Base-by-base conservation (phyloP, 2,888 invertebrate genomes). In the Habrosyne pyritoides region DNA sequence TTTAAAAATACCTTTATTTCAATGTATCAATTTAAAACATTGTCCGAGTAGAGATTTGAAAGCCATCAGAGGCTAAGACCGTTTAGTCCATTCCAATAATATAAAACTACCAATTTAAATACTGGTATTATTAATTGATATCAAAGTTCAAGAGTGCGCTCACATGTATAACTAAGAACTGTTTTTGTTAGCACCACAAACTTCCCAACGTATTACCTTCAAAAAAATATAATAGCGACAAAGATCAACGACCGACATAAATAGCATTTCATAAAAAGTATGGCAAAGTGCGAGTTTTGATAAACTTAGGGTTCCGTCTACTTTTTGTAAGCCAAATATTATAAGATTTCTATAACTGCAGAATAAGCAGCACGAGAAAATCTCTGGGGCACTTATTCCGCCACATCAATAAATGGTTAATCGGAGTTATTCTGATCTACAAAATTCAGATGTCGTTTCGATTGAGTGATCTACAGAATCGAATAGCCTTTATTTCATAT, bases 131-230 rank as follows among this genome's bases (percentile, higher is more conserved):
- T 18, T 18, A 28, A 49, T 28, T 49, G 28, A 28, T 18, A 49
- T 49, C n/a, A 65, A 67, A 60, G 56, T 65, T 57, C 52, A 60
- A 67, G 52, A 57, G 60, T 65, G 64, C 67, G 57, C 63, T 54
- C 67, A 54, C 60, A 48, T 36, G 26, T 56, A 54, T 63, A 64
- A 67, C 67, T 67, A 63, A 67, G 64, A 48, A 53, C 57, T 36
- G 24, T 63, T 56, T 63, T 63, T 56, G 64, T 67, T 60, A 64
- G 53, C 67, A 56, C 67, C 64, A 65, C 60, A 57, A 50, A 53
- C 56, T 28, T 52, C 50, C 63, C 50, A 56, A 60, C 52, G 63
- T 56, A 60, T 53, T 47, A 48, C 46, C 26, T 47, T 59, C 42
- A 42, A 36, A 33, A 14, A 49, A 28, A 50, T 28, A 50, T 50